Percentiles rank a stretch among this genome's conserved stretches.
These are phyloP conservation scores for Mus minutoides DNA, from an alignment of 2,797 vertebrate genomes.

Conservation along the genomic window DNA sequence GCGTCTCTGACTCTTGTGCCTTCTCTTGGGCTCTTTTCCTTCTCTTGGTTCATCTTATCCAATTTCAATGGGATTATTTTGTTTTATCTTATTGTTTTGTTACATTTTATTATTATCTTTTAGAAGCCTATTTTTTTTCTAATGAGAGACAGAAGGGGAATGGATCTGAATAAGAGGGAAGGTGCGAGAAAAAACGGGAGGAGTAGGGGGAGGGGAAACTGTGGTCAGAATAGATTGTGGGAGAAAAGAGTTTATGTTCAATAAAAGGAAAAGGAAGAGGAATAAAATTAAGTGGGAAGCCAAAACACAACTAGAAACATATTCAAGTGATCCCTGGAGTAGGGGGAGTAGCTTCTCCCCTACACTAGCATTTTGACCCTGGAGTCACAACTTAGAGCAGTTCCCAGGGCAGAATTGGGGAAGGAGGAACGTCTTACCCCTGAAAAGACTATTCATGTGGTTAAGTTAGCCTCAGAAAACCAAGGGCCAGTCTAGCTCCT, in stretches of 20 bases:
- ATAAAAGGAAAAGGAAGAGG: neutral
- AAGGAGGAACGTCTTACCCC: neutral
- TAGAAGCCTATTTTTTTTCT: neutral
- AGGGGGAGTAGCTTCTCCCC: too few relatives aligned
- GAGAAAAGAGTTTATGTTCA: neutral
- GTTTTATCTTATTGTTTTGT: neutral
- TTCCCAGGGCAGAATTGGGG: neutral
- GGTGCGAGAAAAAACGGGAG: neutral
- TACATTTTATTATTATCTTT: neutral
- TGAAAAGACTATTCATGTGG: neutral
- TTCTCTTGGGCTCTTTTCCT: neutral
- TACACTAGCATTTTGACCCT: too few relatives aligned
- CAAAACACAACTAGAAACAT: neutral
- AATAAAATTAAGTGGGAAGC: neutral
- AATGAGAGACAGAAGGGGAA: neutral
- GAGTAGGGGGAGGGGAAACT: neutral
- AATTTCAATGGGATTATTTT: neutral
- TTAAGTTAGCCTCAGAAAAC: neutral
- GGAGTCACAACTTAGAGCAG: fast-evolving
- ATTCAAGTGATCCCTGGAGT: neutral
- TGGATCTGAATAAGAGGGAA: neutral
- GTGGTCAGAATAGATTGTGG: neutral
- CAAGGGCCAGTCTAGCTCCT: neutral
- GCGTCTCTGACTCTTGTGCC: neutral
- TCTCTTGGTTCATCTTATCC: neutral